Base-by-base conservation (phyloP, 1,140 invertebrate genomes). In the Drosophila pallidifrons region DNA sequence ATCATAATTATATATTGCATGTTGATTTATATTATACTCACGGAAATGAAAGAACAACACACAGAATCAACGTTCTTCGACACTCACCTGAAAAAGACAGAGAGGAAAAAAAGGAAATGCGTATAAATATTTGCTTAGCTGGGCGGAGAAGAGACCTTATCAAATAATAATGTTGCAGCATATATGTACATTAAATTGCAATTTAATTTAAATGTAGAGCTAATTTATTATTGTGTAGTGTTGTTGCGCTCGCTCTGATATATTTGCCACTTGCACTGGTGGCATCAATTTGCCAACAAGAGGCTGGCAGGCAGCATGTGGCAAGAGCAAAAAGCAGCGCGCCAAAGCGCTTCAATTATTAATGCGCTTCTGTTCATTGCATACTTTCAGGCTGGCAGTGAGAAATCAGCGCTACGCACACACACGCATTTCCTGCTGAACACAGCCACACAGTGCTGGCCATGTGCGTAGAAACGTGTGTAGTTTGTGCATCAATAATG, bases 351-450 rank as follows among this genome's bases (percentile, higher is more conserved):
- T 69, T 88, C 68, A 88, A 88, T 85, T 89, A 88, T 88, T 88
- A 89, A 88, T 85, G 83, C 70, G 81, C 69, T 88, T 81, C 73
- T 89, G 81, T 77, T 89, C 83, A 78, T 73, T 89, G 83, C 83
- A 88, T 89, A 88, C 83, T 88, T 88, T 89, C 61, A 73, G 83
- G 85, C 81, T 78, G 80, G 66, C 81, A 73, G 45, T 68, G 73
- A 77, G 66, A 88, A 87, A 82, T 86, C 75, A 85, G 68, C 82
- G 68, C 64, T 35, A 68, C 71, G 49, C 77, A 82, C 71, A 79
- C 82, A 71, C 30, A 54, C 52, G 60, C 20, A 54, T 59, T 66
- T 15, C 57, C 61, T 32, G 25, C 28, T 0, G 25, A 10, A 3
- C n/a, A 57, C 57, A 63, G 49, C 43, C 7, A 3, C n/a, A 63